These are phyloP conservation scores for Argyresthia albistria DNA, from an alignment of 2,888 invertebrate species.

Conservation along the genomic window DNA sequence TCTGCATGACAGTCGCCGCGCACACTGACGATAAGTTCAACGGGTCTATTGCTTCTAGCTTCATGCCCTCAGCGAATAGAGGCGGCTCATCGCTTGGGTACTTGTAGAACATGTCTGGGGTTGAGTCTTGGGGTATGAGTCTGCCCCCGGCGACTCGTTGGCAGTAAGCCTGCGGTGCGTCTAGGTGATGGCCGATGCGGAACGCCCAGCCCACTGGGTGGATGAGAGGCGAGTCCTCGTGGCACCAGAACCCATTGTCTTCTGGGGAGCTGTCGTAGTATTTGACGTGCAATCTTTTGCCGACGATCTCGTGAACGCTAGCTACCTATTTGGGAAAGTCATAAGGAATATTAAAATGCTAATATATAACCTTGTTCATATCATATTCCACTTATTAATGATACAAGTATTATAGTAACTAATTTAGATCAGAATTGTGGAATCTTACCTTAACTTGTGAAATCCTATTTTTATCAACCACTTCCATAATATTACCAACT, in stretches of 20 bases:
- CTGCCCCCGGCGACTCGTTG: slow-evolving; percentile 81
- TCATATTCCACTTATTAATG: not conserved
- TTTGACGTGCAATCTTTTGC: slow-evolving; percentile 91
- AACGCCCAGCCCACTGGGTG: slow-evolving; percentile 98
- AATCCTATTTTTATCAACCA: slow-evolving; percentile 96
- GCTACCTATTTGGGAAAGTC: slow-evolving; percentile 74
- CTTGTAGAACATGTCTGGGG: slow-evolving; percentile 83
- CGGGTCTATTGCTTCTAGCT: slow-evolving; percentile 97
- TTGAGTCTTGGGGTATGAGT: slow-evolving; percentile 83
- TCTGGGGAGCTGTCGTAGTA: slow-evolving; percentile 88
- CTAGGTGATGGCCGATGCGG: slow-evolving; percentile 88
- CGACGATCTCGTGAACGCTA: slow-evolving; percentile 90
- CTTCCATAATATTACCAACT: slow-evolving; percentile 89
- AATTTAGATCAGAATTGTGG: too few species aligned
- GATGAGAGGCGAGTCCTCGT: slow-evolving; percentile 93
- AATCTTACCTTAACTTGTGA: slow-evolving; percentile 83
- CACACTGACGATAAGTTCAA: slow-evolving; percentile 94
- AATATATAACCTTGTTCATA: not conserved
- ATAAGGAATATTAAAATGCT: not conserved
- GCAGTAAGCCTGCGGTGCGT: slow-evolving; percentile 85
- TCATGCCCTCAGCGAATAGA: slow-evolving; percentile 89
- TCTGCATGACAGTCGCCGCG: slow-evolving; percentile 96
- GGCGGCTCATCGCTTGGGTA: slow-evolving; percentile 68
- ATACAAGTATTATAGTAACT: too few species aligned
- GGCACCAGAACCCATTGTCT: slow-evolving; percentile 96